These are phyloP conservation scores for Amazona guildingii DNA, from an alignment of 2,113 vertebrate genomes.

Conservation along the genomic window DNA sequence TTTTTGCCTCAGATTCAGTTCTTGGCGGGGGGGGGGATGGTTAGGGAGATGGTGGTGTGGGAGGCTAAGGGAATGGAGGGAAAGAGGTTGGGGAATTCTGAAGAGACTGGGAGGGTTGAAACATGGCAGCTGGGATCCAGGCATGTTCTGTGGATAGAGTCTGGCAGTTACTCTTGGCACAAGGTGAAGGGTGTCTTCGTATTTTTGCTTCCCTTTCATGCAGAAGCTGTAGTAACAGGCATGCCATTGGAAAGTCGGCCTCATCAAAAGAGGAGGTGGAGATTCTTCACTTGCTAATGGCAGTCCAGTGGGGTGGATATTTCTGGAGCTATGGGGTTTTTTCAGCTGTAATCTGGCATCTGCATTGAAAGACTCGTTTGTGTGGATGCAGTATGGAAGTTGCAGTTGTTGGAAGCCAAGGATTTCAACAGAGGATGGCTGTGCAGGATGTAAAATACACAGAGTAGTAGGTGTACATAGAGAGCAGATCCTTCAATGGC, in stretches of 20 bases:
- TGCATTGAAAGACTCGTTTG: neutral
- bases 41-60: neutral
- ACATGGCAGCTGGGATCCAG: neutral
- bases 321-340: neutral
- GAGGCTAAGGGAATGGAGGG: neutral
- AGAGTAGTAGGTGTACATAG: neutral
- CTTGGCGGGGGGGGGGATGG: no score
- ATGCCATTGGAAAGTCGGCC: neutral
- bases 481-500: neutral
- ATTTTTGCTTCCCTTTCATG: neutral
- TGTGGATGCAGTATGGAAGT: neutral
- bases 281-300: neutral
- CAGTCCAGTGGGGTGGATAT: neutral
- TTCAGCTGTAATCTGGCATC: neutral
- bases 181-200: neutral
- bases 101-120: neutral
- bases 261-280: neutral
- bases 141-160: accelerated
- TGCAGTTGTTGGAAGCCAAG: neutral
- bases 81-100: neutral
- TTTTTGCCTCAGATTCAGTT: neutral
- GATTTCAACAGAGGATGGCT: neutral
- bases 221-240: neutral
- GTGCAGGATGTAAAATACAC: neutral
- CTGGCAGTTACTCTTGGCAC: neutral